Base-by-base conservation (phyloP, 53 echinoderm and acorn worm genomes). In the Stichopus horrens region DNA sequence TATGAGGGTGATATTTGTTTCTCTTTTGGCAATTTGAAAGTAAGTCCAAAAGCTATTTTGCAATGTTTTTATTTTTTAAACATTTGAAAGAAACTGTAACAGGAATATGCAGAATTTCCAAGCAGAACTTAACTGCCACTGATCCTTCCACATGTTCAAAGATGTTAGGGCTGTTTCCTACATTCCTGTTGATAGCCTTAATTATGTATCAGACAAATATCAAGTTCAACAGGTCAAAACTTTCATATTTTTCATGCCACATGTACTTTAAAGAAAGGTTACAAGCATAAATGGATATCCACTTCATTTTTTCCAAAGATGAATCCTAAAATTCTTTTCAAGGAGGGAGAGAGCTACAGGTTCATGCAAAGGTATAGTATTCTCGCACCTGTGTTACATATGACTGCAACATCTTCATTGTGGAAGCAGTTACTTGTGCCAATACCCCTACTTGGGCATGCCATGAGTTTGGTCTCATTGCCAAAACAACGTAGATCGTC, bases 371-470 rank as follows among this genome's bases (percentile, higher is more conserved):
- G 37, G 37, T 37, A 67, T 37, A 37, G 37, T 51, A 4, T 23
- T 8, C 23, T 9, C 59, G 14, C 63, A 83, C 83, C 63, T 83
- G 83, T 59, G 23, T 83, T 83, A 83, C 83, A 83, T 9, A 83
- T 23, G 37, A 83, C 83, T 23, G 83, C 58, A 7, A 83, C 59
- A 18, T 83, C 83, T 63, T 83, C 83, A 37, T 83, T 83, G 14
- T 83, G 83, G 83, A 83, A 83, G 59, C 83, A 83, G 23, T 83
- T 83, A 19, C 21, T 83, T 6, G 14, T 63, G 22, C 83, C 83
- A 6, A 58, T 19, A 21, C 63, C 83, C 1, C 58, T 63, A 23
- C 21, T 63, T 5, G 83, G 83, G 23, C 83, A 83, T 4, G 20
- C 65, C 8, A 59, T 10, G 0, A 83, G 9, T 13, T 23, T 58